Conservation (phyloP, 2,113 vertebrate genomes). For the Forbesichthys papilliferus region DNA sequence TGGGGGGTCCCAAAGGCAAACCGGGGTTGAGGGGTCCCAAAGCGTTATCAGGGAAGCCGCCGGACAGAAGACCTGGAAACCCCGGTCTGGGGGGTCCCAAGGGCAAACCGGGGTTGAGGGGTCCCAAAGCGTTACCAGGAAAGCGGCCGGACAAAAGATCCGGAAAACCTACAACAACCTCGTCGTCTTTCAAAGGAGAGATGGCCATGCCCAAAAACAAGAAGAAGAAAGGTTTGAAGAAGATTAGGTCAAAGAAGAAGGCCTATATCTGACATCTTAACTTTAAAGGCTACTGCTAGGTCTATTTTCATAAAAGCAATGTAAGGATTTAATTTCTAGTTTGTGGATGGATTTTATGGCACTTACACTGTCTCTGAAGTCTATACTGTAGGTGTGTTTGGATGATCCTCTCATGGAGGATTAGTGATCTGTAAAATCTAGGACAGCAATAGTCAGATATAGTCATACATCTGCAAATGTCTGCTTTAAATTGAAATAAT, state of each 20-base stretch:
- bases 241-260: slow-evolving; percentile 50
- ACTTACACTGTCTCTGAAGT: too few relatives aligned
- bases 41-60: background rate
- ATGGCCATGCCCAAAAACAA: slow-evolving; percentile 70
- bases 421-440: too few relatives aligned
- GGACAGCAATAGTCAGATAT: too few relatives aligned
- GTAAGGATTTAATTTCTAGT: too few relatives aligned
- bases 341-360: too few relatives aligned
- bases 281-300: background rate
- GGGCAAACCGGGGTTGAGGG: background rate
- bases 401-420: too few relatives aligned
- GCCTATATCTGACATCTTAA: slow-evolving; percentile 27
- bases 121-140: background rate
- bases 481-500: too few relatives aligned
- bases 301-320: too few relatives aligned
- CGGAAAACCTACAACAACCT: slow-evolving; percentile 13
- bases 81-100: background rate
- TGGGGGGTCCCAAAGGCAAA: background rate
- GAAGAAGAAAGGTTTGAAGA: slow-evolving; percentile 67
- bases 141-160: slow-evolving; percentile 16
- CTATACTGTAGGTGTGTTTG: too few relatives aligned
- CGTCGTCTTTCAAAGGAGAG: slow-evolving; percentile 80
- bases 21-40: background rate
- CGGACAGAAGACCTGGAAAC: slow-evolving; percentile 3
- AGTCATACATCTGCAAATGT: too few relatives aligned